Evolutionary conservation across 2,888 invertebrate genomes (phyloP).

Genomic region (Schrankia costaestrigalis): DNA sequence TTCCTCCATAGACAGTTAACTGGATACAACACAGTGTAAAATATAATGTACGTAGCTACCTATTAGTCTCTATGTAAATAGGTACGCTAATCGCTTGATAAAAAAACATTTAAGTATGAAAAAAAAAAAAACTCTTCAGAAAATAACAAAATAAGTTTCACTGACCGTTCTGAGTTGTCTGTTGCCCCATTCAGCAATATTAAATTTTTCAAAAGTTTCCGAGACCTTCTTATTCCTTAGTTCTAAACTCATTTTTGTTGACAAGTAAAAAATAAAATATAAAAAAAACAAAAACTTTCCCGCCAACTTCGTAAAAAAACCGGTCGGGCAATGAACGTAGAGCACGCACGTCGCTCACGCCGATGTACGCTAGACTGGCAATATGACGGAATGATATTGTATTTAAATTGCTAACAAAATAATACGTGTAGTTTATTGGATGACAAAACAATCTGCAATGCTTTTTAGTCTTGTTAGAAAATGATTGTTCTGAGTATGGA

Average conservation of each 20-base stretch:
- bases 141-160: too few relatives aligned
- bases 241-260: slow-evolving; percentile 76
- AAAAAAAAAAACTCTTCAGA: too few relatives aligned
- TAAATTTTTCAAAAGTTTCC: slow-evolving; percentile 70
- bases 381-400: slow-evolving; percentile 39
- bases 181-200: slow-evolving; percentile 69
- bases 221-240: slow-evolving; percentile 68
- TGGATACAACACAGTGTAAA: too few relatives aligned
- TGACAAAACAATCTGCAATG: slow-evolving; percentile 28
- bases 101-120: too few relatives aligned
- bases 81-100: too few relatives aligned
- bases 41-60: too few relatives aligned
- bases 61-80: too few relatives aligned
- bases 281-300: slow-evolving; percentile 52
- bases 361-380: slow-evolving; percentile 51
- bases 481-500: slow-evolving; percentile 29
- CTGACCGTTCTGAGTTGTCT: slow-evolving; percentile 51
- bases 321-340: slow-evolving; percentile 28
- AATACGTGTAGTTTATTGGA: slow-evolving; percentile 37
- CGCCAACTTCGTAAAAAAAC: slow-evolving; percentile 44
- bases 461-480: slow-evolving; percentile 35
- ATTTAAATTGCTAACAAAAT: slow-evolving; percentile 47
- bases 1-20: too few relatives aligned
- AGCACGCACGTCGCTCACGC: slow-evolving; percentile 56
- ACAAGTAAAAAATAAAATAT: too few relatives aligned